These are phyloP conservation scores for Probaryconus sp. DNA, from an alignment of 1,140 invertebrate genomes.

Conservation along the genomic window DNA sequence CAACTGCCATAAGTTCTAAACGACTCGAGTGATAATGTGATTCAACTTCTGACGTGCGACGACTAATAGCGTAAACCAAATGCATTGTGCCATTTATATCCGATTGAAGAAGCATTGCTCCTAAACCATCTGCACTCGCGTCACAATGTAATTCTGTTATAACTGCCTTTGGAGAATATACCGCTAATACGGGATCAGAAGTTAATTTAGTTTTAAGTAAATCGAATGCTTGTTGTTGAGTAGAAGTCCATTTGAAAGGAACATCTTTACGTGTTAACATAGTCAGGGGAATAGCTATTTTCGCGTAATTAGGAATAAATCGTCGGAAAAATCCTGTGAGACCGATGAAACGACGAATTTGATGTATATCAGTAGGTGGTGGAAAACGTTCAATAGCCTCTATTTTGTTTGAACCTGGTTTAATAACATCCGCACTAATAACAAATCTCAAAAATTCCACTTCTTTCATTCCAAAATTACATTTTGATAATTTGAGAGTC, in stretches of 20 bases:
- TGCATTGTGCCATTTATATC: too few species aligned
- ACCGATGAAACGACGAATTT: neutral
- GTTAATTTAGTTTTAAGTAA: too few species aligned
- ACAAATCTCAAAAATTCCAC: neutral
- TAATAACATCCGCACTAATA: neutral
- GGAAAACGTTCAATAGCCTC: neutral
- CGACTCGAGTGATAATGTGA: too few species aligned
- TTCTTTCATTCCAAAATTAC: neutral
- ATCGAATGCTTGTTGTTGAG: constrained; percentile 54
- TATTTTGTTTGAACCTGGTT: neutral
- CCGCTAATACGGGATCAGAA: too few species aligned
- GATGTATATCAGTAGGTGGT: neutral
- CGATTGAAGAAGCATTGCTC: too few species aligned
- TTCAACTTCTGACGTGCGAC: too few species aligned
- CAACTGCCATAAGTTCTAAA: too few species aligned
- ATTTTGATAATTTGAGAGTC: neutral
- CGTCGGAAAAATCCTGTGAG: neutral
- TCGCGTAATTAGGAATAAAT: neutral
- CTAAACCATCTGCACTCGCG: too few species aligned
- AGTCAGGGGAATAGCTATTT: neutral
- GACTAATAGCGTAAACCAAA: too few species aligned
- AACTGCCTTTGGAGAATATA: too few species aligned
- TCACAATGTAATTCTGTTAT: too few species aligned
- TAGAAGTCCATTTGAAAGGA: neutral
- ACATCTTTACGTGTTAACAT: neutral